Evolutionary conservation across 2,113 vertebrate genomes (phyloP), one percentile per base, ranked within the genome.

Genomic region (Heloderma charlesbogerti): DNA sequence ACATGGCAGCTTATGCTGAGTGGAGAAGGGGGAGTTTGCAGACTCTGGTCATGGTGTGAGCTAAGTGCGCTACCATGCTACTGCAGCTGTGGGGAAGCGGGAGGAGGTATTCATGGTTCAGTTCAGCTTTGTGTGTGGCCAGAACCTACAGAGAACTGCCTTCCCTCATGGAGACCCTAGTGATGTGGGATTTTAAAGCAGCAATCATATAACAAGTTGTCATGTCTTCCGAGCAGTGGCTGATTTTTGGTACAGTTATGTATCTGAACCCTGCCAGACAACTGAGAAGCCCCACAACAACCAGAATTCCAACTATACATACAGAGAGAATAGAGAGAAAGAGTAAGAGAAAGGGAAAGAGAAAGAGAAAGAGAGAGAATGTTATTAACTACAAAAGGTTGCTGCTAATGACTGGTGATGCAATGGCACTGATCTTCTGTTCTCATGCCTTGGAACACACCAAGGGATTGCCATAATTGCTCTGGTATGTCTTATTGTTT

Each of bases 401-500:
- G 18, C 77, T 71, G 16, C 77, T 37, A 79, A 54, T 27, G 37
- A 57, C 31, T 74, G 89, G 29, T 34, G 69, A 83, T 87, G 34
- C 43, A 37, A 91, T 37, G 1, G 18, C 54, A 67, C 80, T 91
- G 66, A 51, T 0, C 6, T 86, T 71, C 48, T 0, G 0, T 80
- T 92, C 74, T 72, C 75, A 81, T 91, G n/a, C 40, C 86, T 88
- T 51, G 15, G 15, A 45, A 37, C 4, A 45, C 37, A 37, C 3
- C 0, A 0, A 43, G 5, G 0, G 3, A 13, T 91, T 89, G 86
- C 88, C 63, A 87, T 75, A 3, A 25, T 75, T 88, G 5, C 2
- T 10, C 34, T 40, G 31, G 25, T 10, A 18, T 45, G 9, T 67
- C 86, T 89, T 79, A 27, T 88, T 75, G 51, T 87, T 94, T 94